Evolutionary conservation across 2,113 vertebrate genomes (phyloP), one percentile per base, ranked within the genome.

Genomic region (Microcebus ravelobensis): DNA sequence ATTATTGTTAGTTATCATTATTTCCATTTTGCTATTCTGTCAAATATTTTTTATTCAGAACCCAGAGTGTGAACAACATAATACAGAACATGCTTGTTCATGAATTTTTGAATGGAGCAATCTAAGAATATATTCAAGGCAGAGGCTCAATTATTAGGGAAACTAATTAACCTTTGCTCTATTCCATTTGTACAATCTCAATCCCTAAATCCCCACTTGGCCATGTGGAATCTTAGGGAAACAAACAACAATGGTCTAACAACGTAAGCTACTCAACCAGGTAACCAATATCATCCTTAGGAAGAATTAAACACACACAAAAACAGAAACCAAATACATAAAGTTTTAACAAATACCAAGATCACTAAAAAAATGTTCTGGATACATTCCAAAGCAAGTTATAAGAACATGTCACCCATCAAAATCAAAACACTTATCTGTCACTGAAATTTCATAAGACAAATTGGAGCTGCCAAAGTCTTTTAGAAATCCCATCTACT

Each of bases 401-500:
- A 48, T 27, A 98, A 94, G 52, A 89, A 82, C 23, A 68, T 80
- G 36, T 95, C 90, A 97, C 63, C 34, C 61, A 94, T 93, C 85
- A 97, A 94, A 97, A 96, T 87, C 59, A 86, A 94, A 98, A 95
- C 50, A 90, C 73, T 94, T 92, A 90, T n/a, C 34, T 95, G 73
- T 96, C 94, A 94, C 59, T 77, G 57, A 96, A 96, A 96, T 83
- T 95, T 97, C 61, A 87, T 36, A 96, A 92, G 84, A 91, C 34
- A 94, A 97, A 97, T 90, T 79, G 36, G 29, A 96, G 74, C 74
- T 97, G 91, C 39, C 89, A 97, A 93, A 91, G 81, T 95, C 57
- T 95, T 95, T 31, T 42, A 87, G 80, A 95, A 94, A 76, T 93
- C 67, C 11, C n/a, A 87, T 95, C 15, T 7, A 93, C 42, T 97